Conservation (phyloP, 1,140 invertebrate genomes). For the Portunus trituberculatus region DNA sequence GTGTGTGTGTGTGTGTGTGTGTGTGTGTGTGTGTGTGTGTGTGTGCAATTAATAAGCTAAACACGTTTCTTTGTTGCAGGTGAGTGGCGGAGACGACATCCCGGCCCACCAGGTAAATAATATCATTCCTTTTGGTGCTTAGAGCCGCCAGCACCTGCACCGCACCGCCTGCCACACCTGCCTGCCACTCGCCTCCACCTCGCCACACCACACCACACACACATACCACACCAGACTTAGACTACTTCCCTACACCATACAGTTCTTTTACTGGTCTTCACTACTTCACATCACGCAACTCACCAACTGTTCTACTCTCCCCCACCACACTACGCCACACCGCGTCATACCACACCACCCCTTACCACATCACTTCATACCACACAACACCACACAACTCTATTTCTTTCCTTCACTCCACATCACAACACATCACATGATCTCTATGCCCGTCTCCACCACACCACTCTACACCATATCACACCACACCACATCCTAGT, state of each 20-base stretch:
- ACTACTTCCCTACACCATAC: neutral
- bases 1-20: slow-evolving; percentile 1
- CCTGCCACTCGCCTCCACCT: slow-evolving; percentile 24
- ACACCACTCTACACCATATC: no score
- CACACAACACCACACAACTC: neutral
- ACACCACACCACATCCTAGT: no score
- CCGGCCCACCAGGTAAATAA: slow-evolving; percentile 57
- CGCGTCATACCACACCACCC: neutral
- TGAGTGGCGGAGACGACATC: slow-evolving; percentile 57
- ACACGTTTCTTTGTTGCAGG: neutral
- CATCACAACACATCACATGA: no score
- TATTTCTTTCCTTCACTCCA: neutral
- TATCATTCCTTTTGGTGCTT: slow-evolving; percentile 25
- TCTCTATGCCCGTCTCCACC: no score
- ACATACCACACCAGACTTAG: neutral
- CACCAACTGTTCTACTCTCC: no score
- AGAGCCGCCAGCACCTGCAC: slow-evolving; percentile 47
- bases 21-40: neutral
- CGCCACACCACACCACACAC: slow-evolving; percentile 36
- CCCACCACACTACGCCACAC: neutral
- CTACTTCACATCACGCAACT: neutral
- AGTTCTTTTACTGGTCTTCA: neutral
- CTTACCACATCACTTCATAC: neutral
- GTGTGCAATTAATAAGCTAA: neutral
- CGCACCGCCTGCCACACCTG: slow-evolving; percentile 31